Evolutionary conservation across 2,113 vertebrate genomes (phyloP).

Genomic region (Empidonax traillii): DNA sequence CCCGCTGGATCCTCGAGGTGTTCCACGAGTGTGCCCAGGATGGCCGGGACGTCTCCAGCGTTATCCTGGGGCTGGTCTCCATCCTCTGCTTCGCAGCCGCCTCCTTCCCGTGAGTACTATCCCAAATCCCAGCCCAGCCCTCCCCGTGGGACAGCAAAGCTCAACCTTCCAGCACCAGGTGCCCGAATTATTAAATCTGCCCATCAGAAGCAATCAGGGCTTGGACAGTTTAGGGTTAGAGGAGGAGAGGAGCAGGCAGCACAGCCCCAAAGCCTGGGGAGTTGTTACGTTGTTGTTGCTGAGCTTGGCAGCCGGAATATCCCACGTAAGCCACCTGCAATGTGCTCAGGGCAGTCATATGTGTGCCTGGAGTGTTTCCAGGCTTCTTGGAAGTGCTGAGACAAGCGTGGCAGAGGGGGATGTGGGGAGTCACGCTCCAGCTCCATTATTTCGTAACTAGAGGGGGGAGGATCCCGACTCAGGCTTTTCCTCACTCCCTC

Average conservation of each 20-base stretch:
- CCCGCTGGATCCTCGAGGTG: conserved; percentile 82
- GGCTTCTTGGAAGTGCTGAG: background rate
- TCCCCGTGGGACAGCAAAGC: background rate
- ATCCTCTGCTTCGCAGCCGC: conserved; percentile 88
- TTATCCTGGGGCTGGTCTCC: conserved; percentile 86
- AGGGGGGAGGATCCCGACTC: background rate
- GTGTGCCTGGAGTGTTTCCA: background rate
- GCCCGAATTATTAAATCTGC: accelerated
- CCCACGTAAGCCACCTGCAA: background rate
- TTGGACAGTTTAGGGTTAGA: background rate
- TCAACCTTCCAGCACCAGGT: accelerated
- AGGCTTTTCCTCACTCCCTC: background rate
- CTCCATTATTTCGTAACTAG: background rate
- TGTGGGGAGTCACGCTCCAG: background rate
- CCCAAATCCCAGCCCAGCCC: background rate
- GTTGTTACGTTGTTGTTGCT: background rate
- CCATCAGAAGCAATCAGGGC: background rate
- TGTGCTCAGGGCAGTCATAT: background rate
- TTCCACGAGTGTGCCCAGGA: conserved; percentile 88
- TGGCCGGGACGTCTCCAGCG: conserved; percentile 82
- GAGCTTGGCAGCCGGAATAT: background rate
- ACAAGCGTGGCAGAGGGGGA: background rate
- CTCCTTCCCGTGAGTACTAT: conserved; percentile 86
- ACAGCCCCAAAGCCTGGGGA: background rate
- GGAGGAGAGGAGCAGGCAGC: background rate